Conservation (phyloP, 2,113 vertebrate genomes). For the Rhinoderma darwinii region DNA sequence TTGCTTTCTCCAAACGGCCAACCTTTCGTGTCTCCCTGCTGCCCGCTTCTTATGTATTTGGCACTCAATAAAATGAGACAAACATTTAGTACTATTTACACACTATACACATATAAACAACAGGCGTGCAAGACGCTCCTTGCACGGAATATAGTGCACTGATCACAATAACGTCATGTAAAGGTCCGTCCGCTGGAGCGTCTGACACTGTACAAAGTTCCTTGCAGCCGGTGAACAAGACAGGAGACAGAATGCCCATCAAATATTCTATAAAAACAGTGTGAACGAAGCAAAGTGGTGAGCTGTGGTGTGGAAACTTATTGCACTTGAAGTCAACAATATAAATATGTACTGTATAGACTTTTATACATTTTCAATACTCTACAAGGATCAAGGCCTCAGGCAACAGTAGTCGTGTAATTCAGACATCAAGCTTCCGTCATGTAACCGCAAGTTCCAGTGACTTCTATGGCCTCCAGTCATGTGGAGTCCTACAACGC, state of each 20-base stretch:
- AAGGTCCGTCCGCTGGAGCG: neutral
- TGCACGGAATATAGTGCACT: conserved; percentile 30
- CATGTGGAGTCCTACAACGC: neutral
- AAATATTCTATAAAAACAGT: neutral
- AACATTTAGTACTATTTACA: conserved; percentile 35
- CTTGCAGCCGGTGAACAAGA: neutral
- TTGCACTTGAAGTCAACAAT: conserved; percentile 32
- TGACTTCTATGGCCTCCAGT: too few species aligned
- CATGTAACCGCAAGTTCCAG: neutral
- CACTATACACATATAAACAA: conserved; percentile 43
- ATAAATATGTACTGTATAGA: conserved; percentile 11
- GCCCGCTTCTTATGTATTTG: conserved; percentile 13
- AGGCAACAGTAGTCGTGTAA: neutral
- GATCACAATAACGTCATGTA: neutral
- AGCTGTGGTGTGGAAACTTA: neutral
- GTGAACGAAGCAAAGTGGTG: neutral
- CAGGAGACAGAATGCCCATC: neutral
- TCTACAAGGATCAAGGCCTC: neutral
- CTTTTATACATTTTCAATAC: conserved; percentile 1
- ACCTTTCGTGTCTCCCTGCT: neutral
- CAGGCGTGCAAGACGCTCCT: neutral
- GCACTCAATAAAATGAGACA: conserved; percentile 25
- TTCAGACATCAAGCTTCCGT: neutral
- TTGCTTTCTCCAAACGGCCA: too few species aligned
- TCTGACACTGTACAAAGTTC: neutral